Evolutionary conservation across 1,140 invertebrate species (phyloP).

Genomic region (Cherax destructor): DNA sequence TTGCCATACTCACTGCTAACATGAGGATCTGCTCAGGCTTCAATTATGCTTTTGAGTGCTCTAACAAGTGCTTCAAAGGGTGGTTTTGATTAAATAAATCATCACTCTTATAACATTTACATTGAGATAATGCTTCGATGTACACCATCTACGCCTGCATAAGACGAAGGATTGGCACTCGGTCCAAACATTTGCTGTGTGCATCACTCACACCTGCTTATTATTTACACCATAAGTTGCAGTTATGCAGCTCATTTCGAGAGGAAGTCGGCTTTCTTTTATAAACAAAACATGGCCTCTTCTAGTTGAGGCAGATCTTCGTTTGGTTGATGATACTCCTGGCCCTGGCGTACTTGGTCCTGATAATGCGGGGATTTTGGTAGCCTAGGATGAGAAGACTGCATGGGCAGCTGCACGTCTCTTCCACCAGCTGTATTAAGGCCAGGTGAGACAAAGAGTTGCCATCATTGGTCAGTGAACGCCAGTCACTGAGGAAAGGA

Average conservation of each 20-base stretch:
- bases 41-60: background rate
- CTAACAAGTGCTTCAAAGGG: background rate
- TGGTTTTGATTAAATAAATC: background rate
- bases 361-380: constrained; percentile 45
- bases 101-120: background rate
- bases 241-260: background rate
- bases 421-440: constrained; percentile 32
- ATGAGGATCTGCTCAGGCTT: background rate
- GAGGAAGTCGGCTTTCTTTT: constrained; percentile 13
- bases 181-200: constrained; percentile 21
- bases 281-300: constrained; percentile 47
- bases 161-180: background rate
- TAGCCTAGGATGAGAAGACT: constrained; percentile 47
- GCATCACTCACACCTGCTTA: constrained; percentile 44
- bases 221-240: constrained; percentile 36
- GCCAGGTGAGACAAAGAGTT: constrained; percentile 44
- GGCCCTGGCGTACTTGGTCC: constrained; percentile 43
- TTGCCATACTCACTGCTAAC: background rate
- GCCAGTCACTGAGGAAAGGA: constrained; percentile 30
- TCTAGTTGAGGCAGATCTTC: constrained; percentile 56
- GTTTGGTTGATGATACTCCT: constrained; percentile 54
- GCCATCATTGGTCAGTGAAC: constrained; percentile 26
- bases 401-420: constrained; percentile 21
- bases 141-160: background rate
- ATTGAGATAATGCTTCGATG: background rate